These are phyloP conservation scores for Chlamydotis undulata DNA, from an alignment of 2,113 vertebrate species.

Conservation along the genomic window DNA sequence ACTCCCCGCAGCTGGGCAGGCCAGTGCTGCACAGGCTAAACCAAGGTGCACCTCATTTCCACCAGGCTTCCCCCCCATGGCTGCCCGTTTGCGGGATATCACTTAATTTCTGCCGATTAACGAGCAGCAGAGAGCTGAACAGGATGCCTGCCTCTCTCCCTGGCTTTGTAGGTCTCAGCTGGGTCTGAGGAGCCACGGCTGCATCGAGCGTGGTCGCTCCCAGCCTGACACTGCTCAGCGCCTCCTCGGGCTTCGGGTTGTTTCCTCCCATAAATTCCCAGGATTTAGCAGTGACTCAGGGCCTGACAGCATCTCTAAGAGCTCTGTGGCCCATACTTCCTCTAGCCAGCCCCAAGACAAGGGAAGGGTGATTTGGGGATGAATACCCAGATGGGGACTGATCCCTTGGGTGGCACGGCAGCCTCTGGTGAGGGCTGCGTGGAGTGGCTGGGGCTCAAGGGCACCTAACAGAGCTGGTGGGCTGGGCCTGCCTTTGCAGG, in stretches of 20 bases:
- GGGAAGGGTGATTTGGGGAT: neutral
- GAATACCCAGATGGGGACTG: neutral
- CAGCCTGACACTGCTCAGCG: neutral
- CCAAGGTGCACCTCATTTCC: neutral
- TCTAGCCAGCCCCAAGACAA: neutral
- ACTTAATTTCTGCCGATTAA: neutral
- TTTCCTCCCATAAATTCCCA: neutral
- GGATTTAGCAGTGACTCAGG: neutral
- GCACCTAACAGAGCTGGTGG: neutral
- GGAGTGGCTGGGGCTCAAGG: neutral
- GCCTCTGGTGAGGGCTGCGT: neutral
- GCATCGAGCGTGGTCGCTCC: accelerated
- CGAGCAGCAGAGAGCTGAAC: neutral
- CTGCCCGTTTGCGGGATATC: neutral
- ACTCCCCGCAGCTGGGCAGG: neutral
- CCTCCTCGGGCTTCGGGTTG: neutral
- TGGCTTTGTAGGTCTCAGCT: neutral
- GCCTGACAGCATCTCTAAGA: neutral
- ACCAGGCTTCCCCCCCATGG: neutral
- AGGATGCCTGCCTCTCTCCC: neutral
- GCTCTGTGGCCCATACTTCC: neutral
- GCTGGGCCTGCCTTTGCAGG: neutral
- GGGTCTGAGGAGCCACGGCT: neutral
- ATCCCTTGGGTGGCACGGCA: too few species aligned
- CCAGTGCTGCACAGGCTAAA: neutral